Percentiles rank a stretch among this genome's conserved stretches.
These are phyloP conservation scores for Drosophila melanica DNA, from an alignment of 1,140 invertebrate species.

Conservation along the genomic window DNA sequence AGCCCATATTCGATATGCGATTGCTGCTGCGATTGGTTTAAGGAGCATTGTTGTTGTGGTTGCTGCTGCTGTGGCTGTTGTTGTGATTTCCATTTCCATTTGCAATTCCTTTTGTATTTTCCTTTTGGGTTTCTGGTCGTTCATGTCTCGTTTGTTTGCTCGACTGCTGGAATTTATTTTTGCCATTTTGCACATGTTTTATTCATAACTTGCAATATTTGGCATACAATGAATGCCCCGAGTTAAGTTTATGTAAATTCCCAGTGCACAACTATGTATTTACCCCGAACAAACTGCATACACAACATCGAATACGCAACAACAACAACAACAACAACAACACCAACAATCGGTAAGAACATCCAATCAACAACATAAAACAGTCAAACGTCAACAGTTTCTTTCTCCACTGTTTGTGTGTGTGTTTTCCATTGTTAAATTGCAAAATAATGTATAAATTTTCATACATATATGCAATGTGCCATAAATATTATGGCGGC, in stretches of 20 bases:
- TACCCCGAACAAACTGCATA: constrained; percentile 32
- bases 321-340: constrained; percentile 14
- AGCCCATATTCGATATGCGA: constrained; percentile 62
- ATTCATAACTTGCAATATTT: constrained; percentile 75
- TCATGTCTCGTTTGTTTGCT: constrained; percentile 55
- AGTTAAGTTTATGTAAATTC: constrained; percentile 61
- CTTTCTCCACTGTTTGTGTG: background rate
- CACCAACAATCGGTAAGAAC: constrained; percentile 21
- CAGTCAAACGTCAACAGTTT: constrained; percentile 31
- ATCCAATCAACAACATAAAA: constrained; percentile 36
- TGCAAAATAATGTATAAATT: constrained; percentile 36
- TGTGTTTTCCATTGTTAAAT: constrained; percentile 29
- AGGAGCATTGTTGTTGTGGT: constrained; percentile 24
- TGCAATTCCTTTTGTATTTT: constrained; percentile 67
- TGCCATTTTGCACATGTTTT: constrained; percentile 66
- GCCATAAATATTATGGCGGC: constrained; percentile 59
- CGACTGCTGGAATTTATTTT: constrained; percentile 62
- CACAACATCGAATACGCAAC: constrained; percentile 13
- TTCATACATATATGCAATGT: constrained; percentile 52
- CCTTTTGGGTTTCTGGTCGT: constrained; percentile 34
- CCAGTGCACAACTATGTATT: constrained; percentile 21
- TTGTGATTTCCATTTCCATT: constrained; percentile 66
- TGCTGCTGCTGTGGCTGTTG: constrained; percentile 26
- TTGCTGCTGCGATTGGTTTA: constrained; percentile 45
- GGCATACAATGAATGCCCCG: constrained; percentile 53